phyloP scores from a whole-genome alignment of 2,888 invertebrate species.

The Therioaphis trifolii region DNA sequence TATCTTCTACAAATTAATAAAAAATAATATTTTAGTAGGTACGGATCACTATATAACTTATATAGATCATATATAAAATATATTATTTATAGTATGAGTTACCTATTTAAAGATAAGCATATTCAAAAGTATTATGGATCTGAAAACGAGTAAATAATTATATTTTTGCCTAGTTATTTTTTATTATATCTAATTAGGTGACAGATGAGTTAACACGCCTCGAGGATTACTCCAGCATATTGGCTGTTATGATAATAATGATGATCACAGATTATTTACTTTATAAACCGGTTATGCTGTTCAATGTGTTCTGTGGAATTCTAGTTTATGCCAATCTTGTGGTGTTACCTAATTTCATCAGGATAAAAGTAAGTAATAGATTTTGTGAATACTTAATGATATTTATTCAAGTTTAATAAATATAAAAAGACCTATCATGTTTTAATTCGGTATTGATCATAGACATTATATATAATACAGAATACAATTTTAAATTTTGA shows the following conservation, averaged over 20 bases:
- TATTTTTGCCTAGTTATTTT: not conserved
- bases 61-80: not conserved
- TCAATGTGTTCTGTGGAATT: constrained; percentile 48
- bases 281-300: constrained; percentile 54
- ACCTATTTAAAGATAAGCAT: too few species aligned
- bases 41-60: not conserved
- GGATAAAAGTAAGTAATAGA: constrained; percentile 41
- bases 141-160: too few species aligned
- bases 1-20: too few species aligned
- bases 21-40: too few species aligned
- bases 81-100: not conserved
- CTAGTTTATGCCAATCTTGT: constrained; percentile 40
- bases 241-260: constrained; percentile 25
- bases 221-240: constrained; percentile 17
- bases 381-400: not conserved
- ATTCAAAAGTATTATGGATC: too few species aligned
- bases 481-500: not conserved
- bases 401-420: too few species aligned
- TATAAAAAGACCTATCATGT: too few species aligned
- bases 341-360: constrained; percentile 7
- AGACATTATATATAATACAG: too few species aligned
- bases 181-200: not conserved
- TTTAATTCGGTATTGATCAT: too few species aligned
- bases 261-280: constrained; percentile 38
- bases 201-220: constrained; percentile 20